Base-by-base conservation (phyloP, 2,888 invertebrate species). In the Diplazon laetatorius region DNA sequence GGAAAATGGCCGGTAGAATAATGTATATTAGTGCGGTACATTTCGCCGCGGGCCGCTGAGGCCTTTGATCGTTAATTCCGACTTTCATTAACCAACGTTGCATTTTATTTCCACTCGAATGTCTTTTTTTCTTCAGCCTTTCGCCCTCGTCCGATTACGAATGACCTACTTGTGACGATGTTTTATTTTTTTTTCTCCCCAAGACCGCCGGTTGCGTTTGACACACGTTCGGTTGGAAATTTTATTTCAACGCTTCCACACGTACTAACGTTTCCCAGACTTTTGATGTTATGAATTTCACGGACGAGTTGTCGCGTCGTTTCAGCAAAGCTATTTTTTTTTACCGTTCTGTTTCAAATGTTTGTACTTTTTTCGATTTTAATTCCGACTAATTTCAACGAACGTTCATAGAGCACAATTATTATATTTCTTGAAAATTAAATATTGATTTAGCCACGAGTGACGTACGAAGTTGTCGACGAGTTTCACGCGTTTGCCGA, bases 61-160 rank as follows among this genome's bases (percentile, higher is more conserved):
- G 46, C 39, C 62, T 76, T 46, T 46, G 6, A 46, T 18, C 20
- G 46, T 76, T 76, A 66, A 71, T 59, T 76, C 71, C 52, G 76
- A 66, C 65, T 71, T 60, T 76, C 71, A 71, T 76, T 60, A 70
- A 44, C 65, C 65, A 50, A 52, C 39, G 12, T 72, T 37, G 46
- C 25, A 57, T 66, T 71, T 66, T n/a, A 72, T 77, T 77, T 30
- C 62, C n/a, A 62, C 39, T 59, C 16, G 46, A 18, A 20, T 60
- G 44, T 44, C 35, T 30, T 70, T 2, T 10, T 42, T 25, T 4
- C 14, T 12, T 6, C 20, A 10, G 25, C 10, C 46, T n/a, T 42
- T 2, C 18, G n/a, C 18, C 12, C 10, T 42, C 44, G 5, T 37
- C n/a, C 9, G 59, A 42, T 57, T 16, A 12, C 25, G 9, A 35